Conservation (phyloP, 2,113 vertebrate genomes). For the Etheostoma spectabile region DNA sequence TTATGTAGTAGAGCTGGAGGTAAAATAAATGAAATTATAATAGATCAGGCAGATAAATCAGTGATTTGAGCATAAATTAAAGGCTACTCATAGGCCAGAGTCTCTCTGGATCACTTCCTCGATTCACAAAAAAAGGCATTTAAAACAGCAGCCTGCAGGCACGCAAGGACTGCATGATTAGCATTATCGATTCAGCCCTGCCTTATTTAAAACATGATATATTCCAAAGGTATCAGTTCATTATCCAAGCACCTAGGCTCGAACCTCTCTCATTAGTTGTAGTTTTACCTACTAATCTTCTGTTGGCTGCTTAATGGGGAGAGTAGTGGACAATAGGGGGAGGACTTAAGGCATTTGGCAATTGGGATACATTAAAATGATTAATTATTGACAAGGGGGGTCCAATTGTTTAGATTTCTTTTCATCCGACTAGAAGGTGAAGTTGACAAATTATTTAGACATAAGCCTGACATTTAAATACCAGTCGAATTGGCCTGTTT, state of each 20-base stretch:
- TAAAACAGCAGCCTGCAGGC: constrained; percentile 32
- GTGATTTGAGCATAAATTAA: constrained; percentile 40
- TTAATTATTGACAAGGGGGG: constrained; percentile 66
- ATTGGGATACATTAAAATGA: constrained; percentile 69
- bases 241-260: constrained; percentile 46
- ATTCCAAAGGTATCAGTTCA: constrained; percentile 63
- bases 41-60: constrained; percentile 28
- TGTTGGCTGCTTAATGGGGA: constrained; percentile 49
- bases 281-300: constrained; percentile 51
- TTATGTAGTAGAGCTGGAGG: background rate
- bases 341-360: constrained; percentile 46
- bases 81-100: constrained; percentile 58
- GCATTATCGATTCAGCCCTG: constrained; percentile 64
- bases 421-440: constrained; percentile 37
- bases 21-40: background rate
- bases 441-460: constrained; percentile 61
- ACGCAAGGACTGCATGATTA: constrained; percentile 42
- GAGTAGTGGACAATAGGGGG: background rate
- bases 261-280: constrained; percentile 29
- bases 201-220: constrained; percentile 70
- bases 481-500: constrained; percentile 43
- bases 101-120: constrained; percentile 43
- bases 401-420: constrained; percentile 49
- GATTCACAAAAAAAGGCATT: constrained; percentile 37
- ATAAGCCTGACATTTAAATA: constrained; percentile 69